Evolutionary conservation across 2,113 vertebrate species (phyloP), one percentile per base, ranked within the genome.

Genomic region (Pitta sordida): DNA sequence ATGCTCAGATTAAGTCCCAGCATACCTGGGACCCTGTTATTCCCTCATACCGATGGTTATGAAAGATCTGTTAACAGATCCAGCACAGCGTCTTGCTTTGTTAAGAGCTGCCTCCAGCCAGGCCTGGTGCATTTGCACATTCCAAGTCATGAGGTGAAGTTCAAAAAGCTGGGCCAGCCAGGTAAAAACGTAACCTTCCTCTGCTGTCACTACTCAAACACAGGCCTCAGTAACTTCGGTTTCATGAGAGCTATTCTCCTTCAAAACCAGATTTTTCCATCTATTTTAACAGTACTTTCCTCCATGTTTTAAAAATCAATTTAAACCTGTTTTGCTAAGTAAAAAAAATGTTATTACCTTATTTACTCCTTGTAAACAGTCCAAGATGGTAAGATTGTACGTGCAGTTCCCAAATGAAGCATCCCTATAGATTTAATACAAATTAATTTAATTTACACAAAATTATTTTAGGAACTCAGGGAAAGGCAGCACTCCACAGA

Each of bases 361-460:
- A 95, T 98, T 97, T 97, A 99, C 97, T 86, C 99, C 99, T 95
- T 99, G 98, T 94, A 99, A 98, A 96, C 99, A 99, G 97, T 99
- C 99, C 58, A 99, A 98, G 96, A 99, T 98, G 0, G 98, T 99
- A 71, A 99, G 98, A 96, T 98, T 99, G 97, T 98, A 99, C 36
- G 98, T 99, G 97, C 98, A 99, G 90, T 97, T 99, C 94, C 99
- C 99, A 96, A 99, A 99, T 13, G 99, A 99, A 76, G 99, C 99
- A 86, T 99, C 99, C 97, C 99, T 99, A 95, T 5, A 95, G 92
- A 96, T 70, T 90, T 53, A 97, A 97, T 90, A 77, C 60, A 96
- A 90, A 65, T 49, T 2, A 76, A 78, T 76, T 96, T 96, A 96
- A 93, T 53, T 79, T 23, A 90, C 19, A 90, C n/a, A 90, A 4